Conservation (phyloP, 2,888 invertebrate genomes). For the Imbricaverruca yamaguchii region DNA sequence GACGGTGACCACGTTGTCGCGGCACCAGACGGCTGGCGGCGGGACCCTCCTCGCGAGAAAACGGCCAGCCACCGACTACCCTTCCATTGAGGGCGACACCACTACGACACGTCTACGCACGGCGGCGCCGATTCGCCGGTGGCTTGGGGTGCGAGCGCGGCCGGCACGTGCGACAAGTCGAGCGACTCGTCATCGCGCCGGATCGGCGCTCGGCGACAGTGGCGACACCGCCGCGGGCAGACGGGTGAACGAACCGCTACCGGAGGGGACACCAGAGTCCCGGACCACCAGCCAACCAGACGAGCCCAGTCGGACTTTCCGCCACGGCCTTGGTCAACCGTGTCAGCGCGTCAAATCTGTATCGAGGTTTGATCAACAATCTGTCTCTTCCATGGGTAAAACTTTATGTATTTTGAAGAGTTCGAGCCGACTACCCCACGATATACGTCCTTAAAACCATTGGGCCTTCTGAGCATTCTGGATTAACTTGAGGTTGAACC, state of each 20-base stretch:
- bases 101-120: constrained; percentile 11
- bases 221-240: background rate
- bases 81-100: background rate
- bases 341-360: too few relatives aligned
- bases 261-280: too few relatives aligned
- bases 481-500: too few relatives aligned
- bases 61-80: background rate
- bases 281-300: too few relatives aligned
- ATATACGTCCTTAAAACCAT: too few relatives aligned
- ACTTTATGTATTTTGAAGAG: too few relatives aligned
- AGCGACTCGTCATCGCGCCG: background rate
- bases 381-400: too few relatives aligned
- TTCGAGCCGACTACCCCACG: too few relatives aligned
- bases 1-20: background rate
- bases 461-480: too few relatives aligned
- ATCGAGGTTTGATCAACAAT: too few relatives aligned
- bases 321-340: too few relatives aligned
- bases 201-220: background rate
- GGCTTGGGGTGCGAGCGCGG: background rate
- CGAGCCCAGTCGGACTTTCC: too few relatives aligned
- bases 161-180: background rate
- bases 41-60: background rate
- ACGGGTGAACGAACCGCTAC: background rate
- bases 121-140: background rate
- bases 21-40: background rate